Percentiles rank a stretch among this genome's conserved stretches.
Conservation (phyloP, 2,888 invertebrate genomes). For the Apantesis nais region DNA sequence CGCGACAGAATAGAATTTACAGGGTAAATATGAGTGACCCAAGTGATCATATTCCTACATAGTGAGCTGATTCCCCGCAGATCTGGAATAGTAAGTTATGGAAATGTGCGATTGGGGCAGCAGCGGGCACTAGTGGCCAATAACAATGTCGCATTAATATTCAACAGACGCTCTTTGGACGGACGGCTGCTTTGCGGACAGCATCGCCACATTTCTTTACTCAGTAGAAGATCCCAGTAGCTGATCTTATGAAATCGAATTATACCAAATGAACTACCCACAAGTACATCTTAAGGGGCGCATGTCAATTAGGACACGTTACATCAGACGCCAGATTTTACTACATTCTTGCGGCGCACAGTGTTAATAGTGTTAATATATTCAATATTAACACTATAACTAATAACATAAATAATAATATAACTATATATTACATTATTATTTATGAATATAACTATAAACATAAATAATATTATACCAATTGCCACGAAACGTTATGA, state of each 20-base stretch:
- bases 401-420: too few relatives aligned
- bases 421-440: too few relatives aligned
- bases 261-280: conserved; percentile 35
- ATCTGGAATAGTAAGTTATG: conserved; percentile 85
- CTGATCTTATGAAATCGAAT: conserved; percentile 58
- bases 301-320: conserved; percentile 12
- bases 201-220: conserved; percentile 73
- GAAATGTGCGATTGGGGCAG: conserved; percentile 85
- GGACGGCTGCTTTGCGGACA: conserved; percentile 73
- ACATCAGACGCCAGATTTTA: conserved; percentile 1
- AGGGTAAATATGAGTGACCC: conserved; percentile 71
- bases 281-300: conserved; percentile 11
- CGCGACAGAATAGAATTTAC: conserved; percentile 67
- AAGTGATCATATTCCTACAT: conserved; percentile 78
- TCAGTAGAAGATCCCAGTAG: conserved; percentile 59
- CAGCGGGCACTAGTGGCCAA: conserved; percentile 83
- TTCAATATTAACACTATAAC: too few relatives aligned
- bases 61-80: conserved; percentile 81
- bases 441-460: too few relatives aligned
- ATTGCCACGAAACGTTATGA: neutral
- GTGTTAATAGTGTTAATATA: neutral
- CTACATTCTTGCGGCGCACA: neutral
- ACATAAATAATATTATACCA: neutral
- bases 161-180: conserved; percentile 82
- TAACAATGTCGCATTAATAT: conserved; percentile 86